These are phyloP conservation scores for Apteryx owenii DNA, from an alignment of 2,113 vertebrate genomes.

Conservation along the genomic window DNA sequence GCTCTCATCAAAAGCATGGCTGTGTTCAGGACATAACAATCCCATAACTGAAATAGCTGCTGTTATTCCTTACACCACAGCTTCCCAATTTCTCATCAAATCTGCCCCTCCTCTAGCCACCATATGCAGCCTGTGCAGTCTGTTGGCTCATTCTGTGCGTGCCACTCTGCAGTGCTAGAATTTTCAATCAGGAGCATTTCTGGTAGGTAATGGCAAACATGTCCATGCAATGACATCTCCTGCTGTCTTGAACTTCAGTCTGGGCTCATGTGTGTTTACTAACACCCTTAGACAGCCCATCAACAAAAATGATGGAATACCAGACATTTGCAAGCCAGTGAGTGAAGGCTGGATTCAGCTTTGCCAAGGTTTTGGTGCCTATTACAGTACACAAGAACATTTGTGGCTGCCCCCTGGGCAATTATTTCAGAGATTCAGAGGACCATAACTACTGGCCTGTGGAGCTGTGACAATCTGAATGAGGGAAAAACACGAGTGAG, in stretches of 20 bases:
- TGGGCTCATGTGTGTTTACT: neutral
- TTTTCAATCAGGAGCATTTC: neutral
- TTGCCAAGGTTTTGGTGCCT: neutral
- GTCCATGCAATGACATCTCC: neutral
- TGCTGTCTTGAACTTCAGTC: neutral
- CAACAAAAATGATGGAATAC: conserved; percentile 44
- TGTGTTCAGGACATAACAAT: neutral
- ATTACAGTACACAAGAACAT: neutral
- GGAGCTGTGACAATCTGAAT: conserved; percentile 17
- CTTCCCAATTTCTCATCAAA: conserved; percentile 8
- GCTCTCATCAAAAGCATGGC: neutral
- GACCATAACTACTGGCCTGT: neutral
- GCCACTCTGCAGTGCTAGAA: neutral
- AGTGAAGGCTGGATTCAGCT: conserved; percentile 6
- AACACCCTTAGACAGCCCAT: conserved; percentile 25
- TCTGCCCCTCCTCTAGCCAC: neutral
- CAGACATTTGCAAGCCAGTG: neutral
- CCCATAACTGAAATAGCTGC: neutral
- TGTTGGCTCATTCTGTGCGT: neutral
- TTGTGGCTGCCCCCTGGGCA: neutral
- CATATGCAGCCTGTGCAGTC: neutral
- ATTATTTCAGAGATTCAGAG: conserved; percentile 27
- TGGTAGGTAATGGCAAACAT: conserved; percentile 1
- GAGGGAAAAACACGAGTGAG: neutral
- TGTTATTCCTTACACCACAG: neutral